A percentile compares a stretch with the other conserved stretches of the same genome.
These are phyloP conservation scores for Tachysurus vachellii DNA, from an alignment of 2,113 vertebrate genomes.

Conservation along the genomic window DNA sequence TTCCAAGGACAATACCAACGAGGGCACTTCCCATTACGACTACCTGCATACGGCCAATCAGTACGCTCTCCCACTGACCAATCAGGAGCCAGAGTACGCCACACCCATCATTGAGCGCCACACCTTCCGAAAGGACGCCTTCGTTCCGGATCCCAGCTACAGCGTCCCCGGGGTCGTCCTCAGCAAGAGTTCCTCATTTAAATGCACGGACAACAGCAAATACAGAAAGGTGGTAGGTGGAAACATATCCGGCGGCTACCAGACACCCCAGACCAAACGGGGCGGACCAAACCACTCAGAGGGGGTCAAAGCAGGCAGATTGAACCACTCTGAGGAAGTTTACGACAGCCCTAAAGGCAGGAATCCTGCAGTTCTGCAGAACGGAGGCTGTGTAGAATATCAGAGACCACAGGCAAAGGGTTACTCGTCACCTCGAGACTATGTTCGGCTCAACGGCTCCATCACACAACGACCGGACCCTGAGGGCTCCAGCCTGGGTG, in stretches of 20 bases:
- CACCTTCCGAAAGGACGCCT: constrained; percentile 65
- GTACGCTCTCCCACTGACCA: constrained; percentile 81
- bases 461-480: constrained; percentile 65
- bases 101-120: constrained; percentile 84
- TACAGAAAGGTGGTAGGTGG: constrained; percentile 46
- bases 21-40: constrained; percentile 73
- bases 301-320: constrained; percentile 48
- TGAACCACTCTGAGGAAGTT: constrained; percentile 54
- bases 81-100: constrained; percentile 81
- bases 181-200: constrained; percentile 68
- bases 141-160: constrained; percentile 71
- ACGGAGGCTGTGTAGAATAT: constrained; percentile 59
- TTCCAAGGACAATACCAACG: constrained; percentile 56
- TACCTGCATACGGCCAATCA: constrained; percentile 72
- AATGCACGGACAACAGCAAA: constrained; percentile 57
- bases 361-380: constrained; percentile 30
- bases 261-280: constrained; percentile 68
- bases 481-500: constrained; percentile 37
- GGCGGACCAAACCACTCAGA: neutral
- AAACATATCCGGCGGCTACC: constrained; percentile 64
- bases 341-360: constrained; percentile 77
- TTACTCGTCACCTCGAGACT: constrained; percentile 77
- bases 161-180: constrained; percentile 67
- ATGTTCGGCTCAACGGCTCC: constrained; percentile 66
- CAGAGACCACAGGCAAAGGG: constrained; percentile 67